These are phyloP conservation scores for Brachionus calyciflorus DNA, from an alignment of 1,140 invertebrate genomes.

Conservation along the genomic window DNA sequence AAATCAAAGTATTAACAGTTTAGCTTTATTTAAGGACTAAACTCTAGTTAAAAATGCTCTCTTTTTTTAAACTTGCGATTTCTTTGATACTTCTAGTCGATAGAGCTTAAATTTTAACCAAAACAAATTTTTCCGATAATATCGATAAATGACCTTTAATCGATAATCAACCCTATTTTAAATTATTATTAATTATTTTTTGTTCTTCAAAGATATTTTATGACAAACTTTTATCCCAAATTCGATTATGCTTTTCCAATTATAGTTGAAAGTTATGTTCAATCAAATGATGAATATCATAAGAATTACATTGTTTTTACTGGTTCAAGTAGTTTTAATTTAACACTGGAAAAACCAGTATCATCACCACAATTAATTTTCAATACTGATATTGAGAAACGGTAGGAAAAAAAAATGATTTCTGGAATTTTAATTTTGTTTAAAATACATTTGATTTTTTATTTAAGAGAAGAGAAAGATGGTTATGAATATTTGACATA, in stretches of 20 bases:
- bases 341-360: not conserved
- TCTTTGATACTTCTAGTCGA: no score
- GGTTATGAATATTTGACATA: not conserved
- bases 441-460: not conserved
- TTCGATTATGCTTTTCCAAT: constrained; percentile 19
- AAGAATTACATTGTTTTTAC: not conserved
- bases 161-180: not conserved
- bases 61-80: no score
- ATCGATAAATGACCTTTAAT: no score
- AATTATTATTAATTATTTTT: not conserved
- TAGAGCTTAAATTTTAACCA: no score
- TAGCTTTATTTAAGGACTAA: no score
- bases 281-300: not conserved
- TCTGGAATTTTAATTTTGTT: not conserved
- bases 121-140: no score
- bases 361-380: constrained; percentile 4
- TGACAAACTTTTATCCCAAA: constrained; percentile 1
- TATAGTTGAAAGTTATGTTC: not conserved
- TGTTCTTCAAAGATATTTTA: constrained; percentile 9
- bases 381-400: not conserved
- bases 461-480: constrained; percentile 29
- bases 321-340: not conserved
- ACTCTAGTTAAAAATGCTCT: no score
- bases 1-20: no score
- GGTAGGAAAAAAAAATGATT: not conserved